Base-by-base conservation (phyloP, 1,140 invertebrate genomes). In the Lordiphosa collinella region DNA sequence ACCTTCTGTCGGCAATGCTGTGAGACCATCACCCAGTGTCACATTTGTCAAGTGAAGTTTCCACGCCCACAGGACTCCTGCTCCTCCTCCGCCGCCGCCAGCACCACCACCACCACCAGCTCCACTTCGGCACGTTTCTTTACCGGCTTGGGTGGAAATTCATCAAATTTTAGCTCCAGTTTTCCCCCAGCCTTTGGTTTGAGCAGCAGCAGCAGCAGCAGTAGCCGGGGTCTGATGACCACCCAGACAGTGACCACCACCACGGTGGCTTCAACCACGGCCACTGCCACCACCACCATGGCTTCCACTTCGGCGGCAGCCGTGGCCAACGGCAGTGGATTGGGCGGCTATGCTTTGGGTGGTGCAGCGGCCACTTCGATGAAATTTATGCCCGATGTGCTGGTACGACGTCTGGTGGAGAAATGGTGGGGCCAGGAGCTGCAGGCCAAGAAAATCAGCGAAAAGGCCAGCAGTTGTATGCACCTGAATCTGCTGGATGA, bases 351-450 rank as follows among this genome's bases (percentile, higher is more conserved):
- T 46, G 46, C 61, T 1, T 34, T 66, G 6, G 62, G 58, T 10
- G n/a, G 64, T 12, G 16, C 53, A 51, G 73, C 14, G 37, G 38
- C 41, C 1, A 64, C 68, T 32, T 44, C 41, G 0, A 84, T 67
- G 34, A 79, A 90, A 49, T 87, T 90, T 54, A 93, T 93, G 86
- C 91, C 91, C 0, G 94, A 95, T 70, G 92, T 95, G 12, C 80
- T 94, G 2, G 90, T 95, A 22, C 90, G 91, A 1, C 89, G 91
- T 14, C 80, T 94, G 32, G 91, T 94, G 31, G 92, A 94, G 61
- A 94, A 93, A 86, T 94, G 92, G 91, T 95, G 94, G 92, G 90
- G 91, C 0, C 78, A 90, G 13, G 91, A 94, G 61, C 78, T 92
- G 58, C 90, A 91, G 59, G 93, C 93, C 8, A 91, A 91, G 36